These are phyloP conservation scores for Copidosoma floridanum DNA, from an alignment of 1,140 invertebrate genomes.

Conservation along the genomic window DNA sequence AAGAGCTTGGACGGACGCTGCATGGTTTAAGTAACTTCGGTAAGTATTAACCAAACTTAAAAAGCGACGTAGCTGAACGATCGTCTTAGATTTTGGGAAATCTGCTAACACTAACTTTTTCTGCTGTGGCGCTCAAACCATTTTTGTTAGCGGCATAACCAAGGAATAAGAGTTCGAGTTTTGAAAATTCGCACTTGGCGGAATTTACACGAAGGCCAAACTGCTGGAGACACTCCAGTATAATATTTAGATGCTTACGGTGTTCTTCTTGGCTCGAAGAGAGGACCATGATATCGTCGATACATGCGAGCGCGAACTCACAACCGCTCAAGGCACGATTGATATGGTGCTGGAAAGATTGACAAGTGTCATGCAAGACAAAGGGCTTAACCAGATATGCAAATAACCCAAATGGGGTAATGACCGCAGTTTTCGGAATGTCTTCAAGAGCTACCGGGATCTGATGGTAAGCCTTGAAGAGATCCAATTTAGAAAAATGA, in stretches of 20 bases:
- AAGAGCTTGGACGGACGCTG: background rate
- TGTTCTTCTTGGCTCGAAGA: slow-evolving; percentile 36
- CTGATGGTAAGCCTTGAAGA: slow-evolving; percentile 51
- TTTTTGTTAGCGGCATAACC: slow-evolving; percentile 32
- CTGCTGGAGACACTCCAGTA: slow-evolving; percentile 30
- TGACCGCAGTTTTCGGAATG: slow-evolving; percentile 32
- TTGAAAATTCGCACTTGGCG: slow-evolving; percentile 35
- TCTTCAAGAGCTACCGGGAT: slow-evolving; percentile 28
- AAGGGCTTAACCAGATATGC: background rate
- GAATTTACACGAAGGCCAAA: slow-evolving; percentile 25
- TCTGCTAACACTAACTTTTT: slow-evolving; percentile 26
- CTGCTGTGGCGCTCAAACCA: slow-evolving; percentile 32
- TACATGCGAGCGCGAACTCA: no score
- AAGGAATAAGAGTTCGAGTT: slow-evolving; percentile 34
- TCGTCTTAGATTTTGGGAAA: background rate
- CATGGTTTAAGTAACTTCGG: background rate
- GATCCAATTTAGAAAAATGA: slow-evolving; percentile 50
- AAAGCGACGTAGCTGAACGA: background rate
- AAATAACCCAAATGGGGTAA: slow-evolving; percentile 42
- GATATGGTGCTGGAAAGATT: slow-evolving; percentile 13
- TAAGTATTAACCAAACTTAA: slow-evolving; percentile 7
- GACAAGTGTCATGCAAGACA: background rate
- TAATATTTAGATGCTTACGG: slow-evolving; percentile 15
- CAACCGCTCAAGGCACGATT: background rate
- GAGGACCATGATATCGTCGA: slow-evolving; percentile 34